Conservation (phyloP, 2,888 invertebrate species). For the Caenorhabditis sp. region DNA sequence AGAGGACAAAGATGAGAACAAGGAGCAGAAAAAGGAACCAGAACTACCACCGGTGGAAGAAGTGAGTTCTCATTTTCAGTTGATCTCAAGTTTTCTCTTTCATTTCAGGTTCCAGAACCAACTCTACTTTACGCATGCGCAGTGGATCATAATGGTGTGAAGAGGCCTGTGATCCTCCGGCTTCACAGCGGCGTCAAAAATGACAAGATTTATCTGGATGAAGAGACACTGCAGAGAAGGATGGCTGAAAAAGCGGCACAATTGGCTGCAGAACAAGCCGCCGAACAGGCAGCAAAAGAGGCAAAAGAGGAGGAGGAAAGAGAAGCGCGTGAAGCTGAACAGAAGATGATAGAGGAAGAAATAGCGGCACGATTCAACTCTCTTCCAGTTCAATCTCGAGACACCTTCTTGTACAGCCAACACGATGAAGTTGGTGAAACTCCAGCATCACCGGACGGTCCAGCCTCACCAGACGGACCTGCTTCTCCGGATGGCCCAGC, state of each 20-base stretch:
- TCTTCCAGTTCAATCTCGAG: neutral
- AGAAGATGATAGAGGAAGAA: neutral
- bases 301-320: slow-evolving; percentile 14
- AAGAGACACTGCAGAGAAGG: neutral
- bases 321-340: neutral
- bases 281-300: neutral
- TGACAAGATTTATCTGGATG: slow-evolving; percentile 32
- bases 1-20: neutral
- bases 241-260: neutral
- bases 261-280: slow-evolving; percentile 3
- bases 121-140: slow-evolving; percentile 4
- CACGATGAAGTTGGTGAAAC: neutral
- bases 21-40: neutral
- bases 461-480: slow-evolving; percentile 27
- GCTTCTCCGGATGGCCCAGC: slow-evolving; percentile 27
- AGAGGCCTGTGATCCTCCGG: slow-evolving; percentile 29
- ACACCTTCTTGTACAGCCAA: too few species aligned
- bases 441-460: neutral
- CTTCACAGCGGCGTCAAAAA: slow-evolving; percentile 5
- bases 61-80: neutral
- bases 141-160: slow-evolving; percentile 1
- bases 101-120: neutral
- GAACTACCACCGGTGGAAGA: neutral
- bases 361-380: neutral
- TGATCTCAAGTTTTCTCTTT: neutral